These are phyloP conservation scores for Meleagris gallopavo DNA, from an alignment of 2,113 vertebrate genomes.

Conservation along the genomic window DNA sequence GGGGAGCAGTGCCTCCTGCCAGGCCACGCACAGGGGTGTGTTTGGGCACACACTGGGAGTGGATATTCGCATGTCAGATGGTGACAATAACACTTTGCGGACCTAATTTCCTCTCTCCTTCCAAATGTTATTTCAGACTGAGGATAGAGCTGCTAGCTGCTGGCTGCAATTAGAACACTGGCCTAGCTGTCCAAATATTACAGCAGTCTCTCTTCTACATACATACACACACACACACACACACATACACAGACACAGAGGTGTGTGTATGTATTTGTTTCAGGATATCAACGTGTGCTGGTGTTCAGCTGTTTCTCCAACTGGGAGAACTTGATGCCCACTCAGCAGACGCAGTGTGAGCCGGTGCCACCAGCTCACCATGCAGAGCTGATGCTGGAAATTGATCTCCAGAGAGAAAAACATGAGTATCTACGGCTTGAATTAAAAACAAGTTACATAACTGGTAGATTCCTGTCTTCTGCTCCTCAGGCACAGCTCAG, in stretches of 20 bases:
- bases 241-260: neutral
- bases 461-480: neutral
- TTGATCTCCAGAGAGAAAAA: neutral
- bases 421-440: neutral
- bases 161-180: neutral
- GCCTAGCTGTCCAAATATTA: neutral
- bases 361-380: neutral
- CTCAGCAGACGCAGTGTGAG: neutral
- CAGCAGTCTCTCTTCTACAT: neutral
- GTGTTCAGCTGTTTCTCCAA: neutral
- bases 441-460: neutral
- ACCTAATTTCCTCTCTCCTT: constrained; percentile 1
- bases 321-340: neutral
- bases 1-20: neutral
- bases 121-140: neutral
- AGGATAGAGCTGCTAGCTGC: neutral
- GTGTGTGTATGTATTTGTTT: fast-evolving
- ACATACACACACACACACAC: fast-evolving
- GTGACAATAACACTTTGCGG: neutral
- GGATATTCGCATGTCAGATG: neutral
- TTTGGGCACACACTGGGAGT: neutral
- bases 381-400: fast-evolving
- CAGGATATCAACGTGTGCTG: neutral
- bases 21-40: neutral
- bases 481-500: neutral